phyloP scores from a whole-genome alignment of 2,113 vertebrate genomes.

The Apus apus region DNA sequence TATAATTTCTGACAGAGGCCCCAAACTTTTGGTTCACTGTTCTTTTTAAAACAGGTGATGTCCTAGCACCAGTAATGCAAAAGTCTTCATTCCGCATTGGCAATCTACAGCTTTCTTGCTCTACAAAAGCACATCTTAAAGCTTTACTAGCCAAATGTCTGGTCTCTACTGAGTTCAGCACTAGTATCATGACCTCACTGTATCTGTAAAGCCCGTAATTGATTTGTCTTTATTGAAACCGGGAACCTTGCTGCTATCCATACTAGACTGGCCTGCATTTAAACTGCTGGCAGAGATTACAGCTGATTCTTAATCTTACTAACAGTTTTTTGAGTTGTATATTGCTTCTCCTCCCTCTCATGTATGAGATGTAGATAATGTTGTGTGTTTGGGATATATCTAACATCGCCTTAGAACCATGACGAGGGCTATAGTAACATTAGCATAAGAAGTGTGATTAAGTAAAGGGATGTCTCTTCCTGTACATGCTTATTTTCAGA shows the following conservation, averaged over 20 bases:
- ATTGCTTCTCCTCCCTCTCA: not conserved
- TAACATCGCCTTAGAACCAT: not conserved
- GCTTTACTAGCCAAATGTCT: not conserved
- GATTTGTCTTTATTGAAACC: not conserved
- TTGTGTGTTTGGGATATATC: not conserved
- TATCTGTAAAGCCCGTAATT: not conserved
- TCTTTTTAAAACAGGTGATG: not conserved
- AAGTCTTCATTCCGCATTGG: not conserved
- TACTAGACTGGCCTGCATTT: not conserved
- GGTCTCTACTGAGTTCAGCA: not conserved
- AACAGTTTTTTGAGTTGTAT: not conserved
- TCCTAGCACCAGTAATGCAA: too few species aligned
- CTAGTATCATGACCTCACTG: not conserved
- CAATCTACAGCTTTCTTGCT: not conserved
- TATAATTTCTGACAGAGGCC: too few species aligned
- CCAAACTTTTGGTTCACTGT: not conserved
- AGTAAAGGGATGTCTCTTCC: conserved; percentile 1
- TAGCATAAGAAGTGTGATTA: conserved; percentile 26
- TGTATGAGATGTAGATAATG: not conserved
- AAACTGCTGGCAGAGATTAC: not conserved
- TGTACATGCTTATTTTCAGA: conserved; percentile 50
- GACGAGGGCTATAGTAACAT: not conserved
- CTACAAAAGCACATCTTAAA: not conserved
- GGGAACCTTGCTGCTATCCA: not conserved
- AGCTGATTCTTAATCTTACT: not conserved